Evolutionary conservation across 2,888 invertebrate genomes (phyloP).

Genomic region (Sclerodermus sp.): DNA sequence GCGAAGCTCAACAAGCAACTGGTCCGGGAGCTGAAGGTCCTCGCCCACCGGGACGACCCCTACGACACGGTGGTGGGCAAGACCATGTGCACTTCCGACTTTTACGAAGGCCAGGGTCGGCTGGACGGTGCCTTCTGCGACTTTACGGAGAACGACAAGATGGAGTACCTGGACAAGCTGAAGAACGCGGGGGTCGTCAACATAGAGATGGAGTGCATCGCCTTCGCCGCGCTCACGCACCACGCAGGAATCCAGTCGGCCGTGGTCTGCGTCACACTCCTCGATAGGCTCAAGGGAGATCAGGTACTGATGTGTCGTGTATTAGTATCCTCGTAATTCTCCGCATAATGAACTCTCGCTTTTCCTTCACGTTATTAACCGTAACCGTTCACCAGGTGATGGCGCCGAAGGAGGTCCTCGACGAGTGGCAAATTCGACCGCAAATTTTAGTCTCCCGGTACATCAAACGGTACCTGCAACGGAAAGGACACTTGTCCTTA

Average conservation of each 20-base stretch:
- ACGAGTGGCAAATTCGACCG: constrained; percentile 89
- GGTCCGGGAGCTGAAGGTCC: constrained; percentile 74
- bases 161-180: constrained; percentile 79
- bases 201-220: constrained; percentile 96
- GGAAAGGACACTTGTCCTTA: constrained; percentile 71
- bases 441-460: constrained; percentile 81
- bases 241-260: constrained; percentile 91
- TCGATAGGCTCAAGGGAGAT: constrained; percentile 92
- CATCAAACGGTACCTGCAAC: constrained; percentile 79
- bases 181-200: constrained; percentile 83
- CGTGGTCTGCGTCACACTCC: constrained; percentile 89
- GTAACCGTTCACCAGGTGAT: constrained; percentile 65
- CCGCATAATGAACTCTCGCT: too few species aligned
- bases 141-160: constrained; percentile 86
- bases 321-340: too few species aligned
- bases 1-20: constrained; percentile 82
- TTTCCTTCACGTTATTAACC: too few species aligned
- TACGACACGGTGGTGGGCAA: constrained; percentile 87
- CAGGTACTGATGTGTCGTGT: too few species aligned
- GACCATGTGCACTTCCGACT: constrained; percentile 96
- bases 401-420: constrained; percentile 83
- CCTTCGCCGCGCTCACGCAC: constrained; percentile 91
- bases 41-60: constrained; percentile 73
- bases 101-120: constrained; percentile 97
- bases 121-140: constrained; percentile 97